Conservation (phyloP, 2,113 vertebrate species). For the Pseudopodoces humilis region DNA sequence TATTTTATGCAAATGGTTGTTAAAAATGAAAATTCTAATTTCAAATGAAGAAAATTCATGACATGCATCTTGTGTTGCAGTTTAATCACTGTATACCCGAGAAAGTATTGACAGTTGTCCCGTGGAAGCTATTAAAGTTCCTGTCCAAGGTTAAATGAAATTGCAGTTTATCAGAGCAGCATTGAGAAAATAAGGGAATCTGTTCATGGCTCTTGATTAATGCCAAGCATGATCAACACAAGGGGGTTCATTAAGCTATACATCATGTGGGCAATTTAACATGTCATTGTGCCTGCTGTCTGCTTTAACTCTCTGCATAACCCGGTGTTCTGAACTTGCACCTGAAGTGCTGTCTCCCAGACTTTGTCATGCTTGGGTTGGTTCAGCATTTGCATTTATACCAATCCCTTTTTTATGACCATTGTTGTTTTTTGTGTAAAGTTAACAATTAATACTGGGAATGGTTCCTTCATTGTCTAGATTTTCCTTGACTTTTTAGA, state of each 20-base stretch:
- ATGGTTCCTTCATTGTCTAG: not conserved
- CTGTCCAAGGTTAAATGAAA: constrained; percentile 99
- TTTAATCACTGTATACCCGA: constrained; percentile 98
- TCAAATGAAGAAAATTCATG: constrained; percentile 90
- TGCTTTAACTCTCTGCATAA: constrained; percentile 76
- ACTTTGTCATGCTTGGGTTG: constrained; percentile 37
- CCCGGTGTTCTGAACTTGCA: constrained; percentile 63
- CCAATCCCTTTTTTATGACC: not conserved
- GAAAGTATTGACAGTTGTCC: constrained; percentile 99
- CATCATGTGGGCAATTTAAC: constrained; percentile 99
- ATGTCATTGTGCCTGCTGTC: constrained; percentile 95
- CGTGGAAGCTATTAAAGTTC: constrained; percentile 99
- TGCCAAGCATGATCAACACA: constrained; percentile 99
- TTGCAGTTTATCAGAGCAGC: constrained; percentile 99
- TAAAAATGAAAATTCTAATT: constrained; percentile 92
- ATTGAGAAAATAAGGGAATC: constrained; percentile 99
- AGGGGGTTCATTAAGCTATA: constrained; percentile 99
- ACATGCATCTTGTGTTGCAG: constrained; percentile 89
- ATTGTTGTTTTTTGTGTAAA: not conserved
- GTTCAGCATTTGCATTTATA: constrained; percentile 17
- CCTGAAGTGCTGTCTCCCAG: constrained; percentile 27
- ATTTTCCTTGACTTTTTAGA: not conserved
- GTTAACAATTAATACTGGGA: not conserved
- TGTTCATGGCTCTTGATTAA: constrained; percentile 99
- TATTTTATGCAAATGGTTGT: constrained; percentile 82